Evolutionary conservation across 2,113 vertebrate species (phyloP), one percentile per base, ranked within the genome.

Genomic region (Camelus bactrianus): DNA sequence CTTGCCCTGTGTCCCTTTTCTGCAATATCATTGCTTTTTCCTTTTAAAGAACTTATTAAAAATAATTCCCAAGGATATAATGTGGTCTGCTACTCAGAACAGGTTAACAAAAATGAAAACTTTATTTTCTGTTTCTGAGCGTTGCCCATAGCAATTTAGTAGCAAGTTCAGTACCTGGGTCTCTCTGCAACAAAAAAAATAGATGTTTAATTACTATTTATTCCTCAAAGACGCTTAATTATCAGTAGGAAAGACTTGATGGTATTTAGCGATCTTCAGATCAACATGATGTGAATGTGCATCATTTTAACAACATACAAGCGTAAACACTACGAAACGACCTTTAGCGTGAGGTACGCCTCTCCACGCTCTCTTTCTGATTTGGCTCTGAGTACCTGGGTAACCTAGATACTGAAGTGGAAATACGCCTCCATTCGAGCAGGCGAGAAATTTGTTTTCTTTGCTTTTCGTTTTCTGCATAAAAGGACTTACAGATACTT

Each of bases 401-500:
- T 77, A 94, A 62, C 54, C 75, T 93, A 94, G 91, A 93, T 84
- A 80, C 26, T 32, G 93, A 95, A 95, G 48, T 10, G 67, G 58
- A 94, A 11, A 3, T 93, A 87, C 0, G 65, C 6, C 80, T 6
- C 15, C 50, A 13, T 48, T 64, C 95, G 46, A 86, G 58, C 64
- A 52, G 87, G 93, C 38, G 89, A 76, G 62, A 92, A 96, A 91
- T 94, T 76, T 91, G 91, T 70, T 95, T 28, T 4, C 35, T 35
- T 95, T 91, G 87, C 12, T 17, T 14, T 96, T 96, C 97, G 26
- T 91, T 97, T 97, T 90, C 67, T 92, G 20, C n/a, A 64, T 93
- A 94, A 98, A 89, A 97, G 2, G 0, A 92, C 93, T 97, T 90
- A 19, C 79, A 95, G 11, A 28, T 67, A 65, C 58, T 97, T 97